phyloP scores from a whole-genome alignment of 2,888 invertebrate genomes.

The Conops quadrifasciatus region DNA sequence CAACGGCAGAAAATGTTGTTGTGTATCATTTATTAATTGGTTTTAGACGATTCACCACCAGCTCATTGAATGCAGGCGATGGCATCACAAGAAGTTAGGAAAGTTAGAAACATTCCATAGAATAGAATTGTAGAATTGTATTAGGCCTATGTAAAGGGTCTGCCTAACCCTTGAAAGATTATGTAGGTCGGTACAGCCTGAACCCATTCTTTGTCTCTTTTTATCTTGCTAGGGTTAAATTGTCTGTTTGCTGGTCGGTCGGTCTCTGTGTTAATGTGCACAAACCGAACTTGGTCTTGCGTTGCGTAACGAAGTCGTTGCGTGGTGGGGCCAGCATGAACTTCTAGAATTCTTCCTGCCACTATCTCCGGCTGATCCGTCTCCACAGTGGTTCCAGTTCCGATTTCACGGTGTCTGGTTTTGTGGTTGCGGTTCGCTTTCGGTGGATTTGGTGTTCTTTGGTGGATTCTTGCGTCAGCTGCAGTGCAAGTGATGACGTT shows the following conservation, averaged over 20 bases:
- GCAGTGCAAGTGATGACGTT: slow-evolving; percentile 25
- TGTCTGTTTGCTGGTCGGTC: too few relatives aligned
- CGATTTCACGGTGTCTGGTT: slow-evolving; percentile 54
- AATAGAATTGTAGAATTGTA: too few relatives aligned
- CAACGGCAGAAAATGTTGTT: slow-evolving; percentile 32
- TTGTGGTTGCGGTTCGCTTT: slow-evolving; percentile 30
- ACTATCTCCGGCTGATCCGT: neutral
- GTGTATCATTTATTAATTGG: slow-evolving; percentile 47
- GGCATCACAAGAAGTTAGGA: neutral
- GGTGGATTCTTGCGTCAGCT: slow-evolving; percentile 26
- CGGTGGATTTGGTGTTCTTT: slow-evolving; percentile 51
- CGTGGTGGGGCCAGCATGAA: too few relatives aligned
- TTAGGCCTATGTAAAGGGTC: too few relatives aligned
- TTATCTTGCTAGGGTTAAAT: too few relatives aligned
- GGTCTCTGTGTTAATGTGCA: too few relatives aligned
- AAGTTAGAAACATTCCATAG: too few relatives aligned
- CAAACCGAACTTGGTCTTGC: too few relatives aligned
- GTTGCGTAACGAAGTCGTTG: too few relatives aligned
- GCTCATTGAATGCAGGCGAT: neutral
- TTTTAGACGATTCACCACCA: slow-evolving; percentile 40
- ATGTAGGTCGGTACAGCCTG: too few relatives aligned
- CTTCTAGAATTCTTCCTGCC: slow-evolving; percentile 7
- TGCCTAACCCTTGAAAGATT: too few relatives aligned
- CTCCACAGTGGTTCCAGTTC: slow-evolving; percentile 44
- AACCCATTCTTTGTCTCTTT: too few relatives aligned